Evolutionary conservation across 2,888 invertebrate genomes (phyloP).

Genomic region (Cosmopolites sordidus): DNA sequence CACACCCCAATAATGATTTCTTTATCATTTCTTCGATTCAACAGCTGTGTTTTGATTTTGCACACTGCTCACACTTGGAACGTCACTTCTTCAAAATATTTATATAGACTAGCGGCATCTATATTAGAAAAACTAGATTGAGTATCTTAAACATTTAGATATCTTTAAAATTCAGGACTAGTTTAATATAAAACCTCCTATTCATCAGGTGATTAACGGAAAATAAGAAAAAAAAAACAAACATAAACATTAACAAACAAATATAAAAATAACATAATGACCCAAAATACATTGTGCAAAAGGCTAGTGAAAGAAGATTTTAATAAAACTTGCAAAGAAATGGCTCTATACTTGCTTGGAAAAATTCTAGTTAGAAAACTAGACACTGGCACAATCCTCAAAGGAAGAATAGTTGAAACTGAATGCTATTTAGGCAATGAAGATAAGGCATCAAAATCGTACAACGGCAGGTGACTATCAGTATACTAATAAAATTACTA

Average conservation of each 20-base stretch:
- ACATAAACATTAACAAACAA: too few relatives aligned
- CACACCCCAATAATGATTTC: neutral
- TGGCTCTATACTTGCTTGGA: constrained; percentile 52
- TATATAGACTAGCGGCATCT: constrained; percentile 2
- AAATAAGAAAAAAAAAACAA: too few relatives aligned
- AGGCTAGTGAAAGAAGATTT: constrained; percentile 30
- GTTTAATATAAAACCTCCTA: too few relatives aligned
- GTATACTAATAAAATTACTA: too few relatives aligned
- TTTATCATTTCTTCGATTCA: neutral
- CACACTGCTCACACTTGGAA: neutral
- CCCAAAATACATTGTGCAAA: constrained; percentile 17
- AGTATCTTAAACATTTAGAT: too few relatives aligned
- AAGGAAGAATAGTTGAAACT: constrained; percentile 67
- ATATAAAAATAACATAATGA: too few relatives aligned
- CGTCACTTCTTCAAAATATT: constrained; percentile 10
- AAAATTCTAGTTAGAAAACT: constrained; percentile 57
- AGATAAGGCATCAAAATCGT: constrained; percentile 66
- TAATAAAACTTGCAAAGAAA: constrained; percentile 26
- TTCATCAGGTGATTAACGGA: too few relatives aligned
- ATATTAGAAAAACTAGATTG: neutral
- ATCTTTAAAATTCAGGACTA: too few relatives aligned
- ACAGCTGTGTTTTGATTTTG: constrained; percentile 1
- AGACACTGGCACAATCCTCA: constrained; percentile 51
- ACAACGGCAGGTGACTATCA: constrained; percentile 42
- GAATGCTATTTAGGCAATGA: constrained; percentile 65